Base-by-base conservation (phyloP, 2,797 vertebrate species). In the Potorous gilbertii region DNA sequence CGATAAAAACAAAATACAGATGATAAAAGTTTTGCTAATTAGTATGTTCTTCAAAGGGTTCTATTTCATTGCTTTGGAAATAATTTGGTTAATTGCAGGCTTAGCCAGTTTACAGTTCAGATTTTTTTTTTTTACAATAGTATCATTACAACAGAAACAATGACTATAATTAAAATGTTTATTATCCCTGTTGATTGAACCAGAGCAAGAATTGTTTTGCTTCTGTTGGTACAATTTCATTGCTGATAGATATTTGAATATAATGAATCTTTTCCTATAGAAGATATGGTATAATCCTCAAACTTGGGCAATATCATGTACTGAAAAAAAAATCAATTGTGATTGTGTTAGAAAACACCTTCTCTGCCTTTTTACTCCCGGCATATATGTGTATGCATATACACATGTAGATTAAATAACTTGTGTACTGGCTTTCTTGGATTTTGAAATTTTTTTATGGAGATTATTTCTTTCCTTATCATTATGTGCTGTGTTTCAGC, bases 211-310 rank as follows among this genome's bases (percentile, higher is more conserved):
- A 92, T 93, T 28, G 18, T 54, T 95, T 95, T 94, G 56, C 13
- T 96, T 95, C n/a, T 95, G 91, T 92, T 29, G 50, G 96, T 62
- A 52, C 54, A 94, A 34, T 56, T 92, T 55, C 24, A n/a, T 94
- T 95, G 91, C n/a, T 89, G n/a, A 13, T 56, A 55, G 24, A 50
- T 93, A 93, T 62, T 92, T 95, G 92, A 56, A n/a, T 56, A 52
- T 28, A 92, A 81, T 57, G 5, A 93, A 66, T 81, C 66, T 81
- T 81, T 81, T 24, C 66, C n/a, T 81, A 46, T 21, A 81, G 21
- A 50, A 50, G 74, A 46, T 87, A 40, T 4, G 21, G 74, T 11
- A 50, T 87, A 46, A 87, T 87, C 40, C 40, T 87, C 31, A 87
- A 87, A 87, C 12, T 87, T 87, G 28, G 74, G 21, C 27, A 87